A percentile compares a stretch with the other conserved stretches of the same genome.
phyloP scores from a whole-genome alignment of 2,797 vertebrate genomes.

The Poliocrania exsul region DNA sequence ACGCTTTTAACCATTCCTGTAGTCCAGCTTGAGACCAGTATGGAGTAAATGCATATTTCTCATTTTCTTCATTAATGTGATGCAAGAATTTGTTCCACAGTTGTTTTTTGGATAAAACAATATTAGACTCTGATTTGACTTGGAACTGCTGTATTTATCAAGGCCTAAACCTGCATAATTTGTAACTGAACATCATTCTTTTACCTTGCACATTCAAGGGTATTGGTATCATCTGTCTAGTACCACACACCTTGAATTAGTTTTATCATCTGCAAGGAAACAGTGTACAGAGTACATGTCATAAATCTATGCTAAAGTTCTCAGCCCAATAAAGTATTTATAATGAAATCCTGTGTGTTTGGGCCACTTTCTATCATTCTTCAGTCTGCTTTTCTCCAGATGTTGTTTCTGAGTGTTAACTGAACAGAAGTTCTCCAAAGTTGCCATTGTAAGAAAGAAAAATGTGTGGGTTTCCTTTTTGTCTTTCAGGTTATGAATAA shows the following conservation, averaged over 20 bases:
- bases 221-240: conserved; percentile 73
- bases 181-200: not conserved
- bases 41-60: not conserved
- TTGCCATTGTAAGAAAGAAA: not conserved
- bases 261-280: conserved; percentile 60
- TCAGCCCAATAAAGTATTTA: not conserved
- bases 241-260: conserved; percentile 54
- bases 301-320: not conserved
- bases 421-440: not conserved
- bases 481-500: not conserved
- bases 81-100: not conserved
- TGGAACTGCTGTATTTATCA: not conserved
- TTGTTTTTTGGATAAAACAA: not conserved
- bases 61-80: not conserved
- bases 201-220: conserved; percentile 74
- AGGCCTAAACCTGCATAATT: not conserved
- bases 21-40: not conserved
- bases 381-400: not conserved
- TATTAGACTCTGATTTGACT: not conserved
- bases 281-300: not conserved
- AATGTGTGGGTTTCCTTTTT: not conserved
- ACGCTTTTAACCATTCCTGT: not conserved
- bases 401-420: not conserved
- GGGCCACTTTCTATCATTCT: not conserved
- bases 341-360: not conserved